Conservation (phyloP, 2,797 vertebrate species). For the Enteromius argenteus region DNA sequence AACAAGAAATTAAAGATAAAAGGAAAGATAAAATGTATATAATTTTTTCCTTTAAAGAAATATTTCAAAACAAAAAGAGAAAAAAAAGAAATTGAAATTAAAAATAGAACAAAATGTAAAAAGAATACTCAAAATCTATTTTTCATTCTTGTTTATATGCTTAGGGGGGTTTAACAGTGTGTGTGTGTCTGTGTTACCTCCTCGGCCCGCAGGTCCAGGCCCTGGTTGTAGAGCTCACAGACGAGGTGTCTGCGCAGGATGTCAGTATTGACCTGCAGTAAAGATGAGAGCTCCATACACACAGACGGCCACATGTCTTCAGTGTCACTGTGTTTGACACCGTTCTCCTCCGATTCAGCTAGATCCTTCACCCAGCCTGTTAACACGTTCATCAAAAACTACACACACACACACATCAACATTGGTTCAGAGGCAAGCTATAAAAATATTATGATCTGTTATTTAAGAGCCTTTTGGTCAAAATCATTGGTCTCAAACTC, state of each 20-base stretch:
- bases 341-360: slow-evolving; percentile 68
- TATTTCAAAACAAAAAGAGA: neutral
- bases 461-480: neutral
- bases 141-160: neutral
- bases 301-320: slow-evolving; percentile 87
- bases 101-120: neutral
- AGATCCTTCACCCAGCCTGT: slow-evolving; percentile 85
- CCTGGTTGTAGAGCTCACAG: slow-evolving; percentile 92
- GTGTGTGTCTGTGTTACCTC: slow-evolving; percentile 77
- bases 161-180: neutral
- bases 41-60: neutral
- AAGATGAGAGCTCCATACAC: slow-evolving; percentile 85
- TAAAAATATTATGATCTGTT: neutral
- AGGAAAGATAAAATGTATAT: neutral
- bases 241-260: slow-evolving; percentile 88
- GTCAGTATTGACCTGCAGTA: slow-evolving; percentile 91
- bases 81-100: neutral
- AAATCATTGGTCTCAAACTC: too few species aligned
- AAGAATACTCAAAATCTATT: neutral
- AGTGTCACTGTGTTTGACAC: slow-evolving; percentile 22
- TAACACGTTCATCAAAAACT: slow-evolving; percentile 90
- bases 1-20: neutral
- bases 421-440: neutral
- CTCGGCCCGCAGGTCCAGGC: slow-evolving; percentile 89
- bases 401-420: slow-evolving; percentile 32